Evolutionary conservation across 2,797 vertebrate species (phyloP).

Genomic region (Chrosomus eos): DNA sequence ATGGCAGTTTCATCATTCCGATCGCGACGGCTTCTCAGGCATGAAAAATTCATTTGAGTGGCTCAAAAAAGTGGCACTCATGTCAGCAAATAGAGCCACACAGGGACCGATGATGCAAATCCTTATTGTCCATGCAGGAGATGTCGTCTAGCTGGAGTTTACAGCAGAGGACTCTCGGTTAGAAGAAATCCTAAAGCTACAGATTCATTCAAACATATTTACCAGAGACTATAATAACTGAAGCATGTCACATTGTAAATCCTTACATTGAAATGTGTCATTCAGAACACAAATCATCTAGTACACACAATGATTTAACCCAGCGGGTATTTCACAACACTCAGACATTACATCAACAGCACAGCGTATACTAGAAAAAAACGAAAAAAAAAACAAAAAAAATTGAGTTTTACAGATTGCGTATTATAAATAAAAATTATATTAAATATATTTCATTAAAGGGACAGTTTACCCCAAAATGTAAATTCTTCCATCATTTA

Average conservation of each 20-base stretch:
- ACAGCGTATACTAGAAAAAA: neutral
- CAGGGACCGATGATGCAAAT: constrained; percentile 28
- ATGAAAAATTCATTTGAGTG: constrained; percentile 30
- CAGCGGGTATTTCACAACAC: neutral
- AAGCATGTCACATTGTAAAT: neutral
- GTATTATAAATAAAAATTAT: too few species aligned
- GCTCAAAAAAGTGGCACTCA: constrained; percentile 35
- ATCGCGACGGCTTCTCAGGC: neutral
- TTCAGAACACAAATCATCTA: constrained; percentile 11
- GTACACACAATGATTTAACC: constrained; percentile 9
- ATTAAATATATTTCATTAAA: too few species aligned
- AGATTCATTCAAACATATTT: constrained; percentile 12
- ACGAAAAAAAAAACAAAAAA: too few species aligned
- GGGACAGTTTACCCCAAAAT: too few species aligned
- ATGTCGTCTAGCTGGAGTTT: neutral
- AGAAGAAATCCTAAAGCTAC: neutral
- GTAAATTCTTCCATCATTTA: too few species aligned
- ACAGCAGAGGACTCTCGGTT: too few species aligned
- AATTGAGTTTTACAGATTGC: too few species aligned
- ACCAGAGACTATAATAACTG: neutral
- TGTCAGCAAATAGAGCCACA: constrained; percentile 39
- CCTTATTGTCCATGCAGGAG: constrained; percentile 23
- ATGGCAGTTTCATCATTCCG: constrained; percentile 2
- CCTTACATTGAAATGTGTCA: neutral
- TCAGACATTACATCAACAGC: neutral